Conservation (phyloP, 2,888 invertebrate genomes). For the Escarpia spicata region DNA sequence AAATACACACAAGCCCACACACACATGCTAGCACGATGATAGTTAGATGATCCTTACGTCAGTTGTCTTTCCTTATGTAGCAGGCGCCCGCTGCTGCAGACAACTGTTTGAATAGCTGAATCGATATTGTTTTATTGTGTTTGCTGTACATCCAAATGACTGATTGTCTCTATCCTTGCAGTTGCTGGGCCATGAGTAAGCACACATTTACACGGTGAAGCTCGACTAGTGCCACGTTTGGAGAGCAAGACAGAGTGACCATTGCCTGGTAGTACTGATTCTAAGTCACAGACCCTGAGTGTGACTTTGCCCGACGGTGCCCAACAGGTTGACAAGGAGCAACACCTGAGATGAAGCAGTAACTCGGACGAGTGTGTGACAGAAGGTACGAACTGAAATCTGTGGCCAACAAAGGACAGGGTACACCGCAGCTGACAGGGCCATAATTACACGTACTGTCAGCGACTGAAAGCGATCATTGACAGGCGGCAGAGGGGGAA, state of each 20-base stretch:
- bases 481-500: not conserved
- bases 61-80: no score
- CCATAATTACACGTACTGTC: not conserved
- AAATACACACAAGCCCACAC: no score
- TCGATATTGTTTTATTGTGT: not conserved
- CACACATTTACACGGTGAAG: not conserved
- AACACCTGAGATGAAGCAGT: conserved; percentile 16
- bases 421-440: not conserved
- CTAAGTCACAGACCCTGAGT: not conserved
- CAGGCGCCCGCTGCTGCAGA: not conserved
- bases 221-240: not conserved
- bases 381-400: not conserved
- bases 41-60: no score
- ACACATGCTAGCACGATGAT: no score
- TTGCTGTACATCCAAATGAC: not conserved
- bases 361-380: not conserved
- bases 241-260: not conserved
- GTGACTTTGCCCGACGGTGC: not conserved
- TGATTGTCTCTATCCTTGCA: not conserved
- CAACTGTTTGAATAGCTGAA: not conserved
- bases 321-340: not conserved
- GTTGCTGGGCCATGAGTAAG: not conserved
- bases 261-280: not conserved
- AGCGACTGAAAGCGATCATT: not conserved
- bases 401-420: not conserved